A percentile compares a stretch with the other conserved stretches of the same genome.
Evolutionary conservation across 1,140 invertebrate species (phyloP).

Genomic region (Lepidurus apus): DNA sequence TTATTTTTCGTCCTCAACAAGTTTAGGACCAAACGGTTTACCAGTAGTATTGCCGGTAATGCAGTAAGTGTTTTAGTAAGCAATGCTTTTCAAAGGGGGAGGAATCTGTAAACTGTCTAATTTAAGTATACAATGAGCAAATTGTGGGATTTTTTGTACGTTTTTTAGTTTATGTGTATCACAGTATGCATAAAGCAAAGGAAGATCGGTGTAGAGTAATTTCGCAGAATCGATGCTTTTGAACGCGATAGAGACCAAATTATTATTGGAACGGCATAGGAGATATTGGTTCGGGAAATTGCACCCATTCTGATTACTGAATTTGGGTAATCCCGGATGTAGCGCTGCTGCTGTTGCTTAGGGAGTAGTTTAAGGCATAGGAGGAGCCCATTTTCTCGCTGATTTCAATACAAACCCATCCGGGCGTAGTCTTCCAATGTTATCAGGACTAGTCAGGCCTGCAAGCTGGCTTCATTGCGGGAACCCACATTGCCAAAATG

Average conservation of each 20-base stretch:
- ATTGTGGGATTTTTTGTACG: no score
- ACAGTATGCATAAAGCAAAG: no score
- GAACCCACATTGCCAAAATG: neutral
- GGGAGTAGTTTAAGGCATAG: neutral
- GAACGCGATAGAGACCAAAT: neutral
- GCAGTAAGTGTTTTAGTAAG: no score
- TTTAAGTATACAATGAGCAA: no score
- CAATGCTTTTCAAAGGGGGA: no score
- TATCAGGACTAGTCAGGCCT: conserved; percentile 4
- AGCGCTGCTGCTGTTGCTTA: neutral
- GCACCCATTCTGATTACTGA: neutral
- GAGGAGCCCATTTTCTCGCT: neutral
- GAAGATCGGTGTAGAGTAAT: no score
- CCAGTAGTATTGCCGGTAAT: no score
- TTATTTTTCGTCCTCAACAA: no score
- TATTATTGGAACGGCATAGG: neutral
- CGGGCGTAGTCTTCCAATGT: neutral
- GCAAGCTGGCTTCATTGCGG: neutral
- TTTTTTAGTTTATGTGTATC: no score
- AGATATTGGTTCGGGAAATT: neutral
- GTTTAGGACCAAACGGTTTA: no score
- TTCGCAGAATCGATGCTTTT: no score
- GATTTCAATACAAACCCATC: neutral
- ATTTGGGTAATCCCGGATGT: neutral
- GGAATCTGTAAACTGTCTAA: no score